Evolutionary conservation across 2,113 vertebrate species (phyloP).

Genomic region (Calidris pygmaea): DNA sequence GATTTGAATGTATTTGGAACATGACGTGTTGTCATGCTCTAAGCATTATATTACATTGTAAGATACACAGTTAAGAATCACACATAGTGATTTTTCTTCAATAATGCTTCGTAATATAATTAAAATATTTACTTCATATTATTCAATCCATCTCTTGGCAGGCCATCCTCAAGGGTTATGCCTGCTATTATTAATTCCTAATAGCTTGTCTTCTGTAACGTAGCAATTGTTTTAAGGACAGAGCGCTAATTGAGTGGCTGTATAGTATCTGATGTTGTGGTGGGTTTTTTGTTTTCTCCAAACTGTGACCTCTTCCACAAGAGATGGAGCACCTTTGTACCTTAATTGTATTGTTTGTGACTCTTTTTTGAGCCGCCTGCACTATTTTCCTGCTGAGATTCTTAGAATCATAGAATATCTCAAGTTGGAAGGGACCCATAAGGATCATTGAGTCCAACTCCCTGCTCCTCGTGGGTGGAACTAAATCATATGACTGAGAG

Average conservation of each 20-base stretch:
- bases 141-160: rapidly evolving
- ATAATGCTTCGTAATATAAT: neutral
- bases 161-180: neutral
- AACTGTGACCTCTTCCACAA: neutral
- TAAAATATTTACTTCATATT: neutral
- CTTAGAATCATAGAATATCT: neutral
- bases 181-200: neutral
- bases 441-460: too few species aligned
- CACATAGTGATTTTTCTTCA: neutral
- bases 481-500: neutral
- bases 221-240: neutral
- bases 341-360: neutral
- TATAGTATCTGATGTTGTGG: neutral
- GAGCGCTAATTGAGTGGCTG: neutral
- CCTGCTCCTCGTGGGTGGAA: neutral
- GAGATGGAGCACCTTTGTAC: neutral
- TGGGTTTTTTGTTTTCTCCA: neutral
- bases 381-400: neutral
- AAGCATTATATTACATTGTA: neutral
- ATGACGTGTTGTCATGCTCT: rapidly evolving
- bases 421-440: too few species aligned
- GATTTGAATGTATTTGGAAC: neutral
- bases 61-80: neutral
- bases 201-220: neutral
- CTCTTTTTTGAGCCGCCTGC: neutral